Conservation (phyloP, 1,140 invertebrate species). For the Drosophila sp. region DNA sequence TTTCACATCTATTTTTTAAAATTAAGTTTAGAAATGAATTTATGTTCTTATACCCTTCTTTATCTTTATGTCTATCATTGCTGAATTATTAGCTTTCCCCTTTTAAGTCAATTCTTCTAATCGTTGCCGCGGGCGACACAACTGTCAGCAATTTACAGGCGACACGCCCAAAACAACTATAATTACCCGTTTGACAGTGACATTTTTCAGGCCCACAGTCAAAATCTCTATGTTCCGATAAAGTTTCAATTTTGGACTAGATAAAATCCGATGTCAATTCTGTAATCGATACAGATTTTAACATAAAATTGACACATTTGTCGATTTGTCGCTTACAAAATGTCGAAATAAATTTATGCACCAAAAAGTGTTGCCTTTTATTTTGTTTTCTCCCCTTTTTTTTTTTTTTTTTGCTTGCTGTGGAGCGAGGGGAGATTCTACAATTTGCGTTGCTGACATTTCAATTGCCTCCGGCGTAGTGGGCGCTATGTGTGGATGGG, state of each 20-base stretch:
- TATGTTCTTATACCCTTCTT: background rate
- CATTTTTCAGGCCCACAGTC: background rate
- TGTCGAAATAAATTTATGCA: conserved; percentile 48
- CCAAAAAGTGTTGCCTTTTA: background rate
- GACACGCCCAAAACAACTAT: conserved; percentile 50
- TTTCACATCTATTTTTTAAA: too few relatives aligned
- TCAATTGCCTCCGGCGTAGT: conserved; percentile 57
- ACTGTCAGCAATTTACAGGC: conserved; percentile 61
- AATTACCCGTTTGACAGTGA: conserved; percentile 59
- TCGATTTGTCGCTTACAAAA: conserved; percentile 39
- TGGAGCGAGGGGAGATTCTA: conserved; percentile 1
- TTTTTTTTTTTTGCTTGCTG: background rate
- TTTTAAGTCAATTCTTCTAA: conserved; percentile 19
- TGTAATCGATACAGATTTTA: conserved; percentile 67
- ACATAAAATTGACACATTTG: conserved; percentile 74
- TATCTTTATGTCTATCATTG: conserved; percentile 3
- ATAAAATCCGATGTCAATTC: conserved; percentile 26
- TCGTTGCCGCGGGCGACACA: conserved; percentile 47
- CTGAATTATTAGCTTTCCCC: conserved; percentile 3
- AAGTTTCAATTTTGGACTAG: conserved; percentile 18
- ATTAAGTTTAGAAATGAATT: too few relatives aligned
- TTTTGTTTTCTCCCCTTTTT: background rate
- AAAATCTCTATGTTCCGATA: background rate
- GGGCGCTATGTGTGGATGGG: background rate
- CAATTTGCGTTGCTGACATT: conserved; percentile 37